Conservation (phyloP, 2,797 vertebrate species). For the Sciurus vulgaris region DNA sequence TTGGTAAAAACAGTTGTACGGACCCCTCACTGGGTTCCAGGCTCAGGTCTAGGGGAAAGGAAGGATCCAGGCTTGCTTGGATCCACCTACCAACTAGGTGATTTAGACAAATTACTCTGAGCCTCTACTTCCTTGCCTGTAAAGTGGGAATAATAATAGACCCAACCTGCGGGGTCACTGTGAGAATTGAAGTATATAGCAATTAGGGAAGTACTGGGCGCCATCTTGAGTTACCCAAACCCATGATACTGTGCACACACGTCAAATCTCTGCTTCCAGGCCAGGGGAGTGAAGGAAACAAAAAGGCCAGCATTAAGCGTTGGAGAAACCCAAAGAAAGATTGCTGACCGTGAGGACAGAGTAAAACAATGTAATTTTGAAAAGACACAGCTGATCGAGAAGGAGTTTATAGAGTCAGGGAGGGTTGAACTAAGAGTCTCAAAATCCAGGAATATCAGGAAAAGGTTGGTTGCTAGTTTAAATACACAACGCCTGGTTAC, state of each 20-base stretch:
- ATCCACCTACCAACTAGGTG: background rate
- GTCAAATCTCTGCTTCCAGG: background rate
- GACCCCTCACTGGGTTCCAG: background rate
- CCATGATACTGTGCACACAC: background rate
- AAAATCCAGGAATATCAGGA: background rate
- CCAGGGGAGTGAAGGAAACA: background rate
- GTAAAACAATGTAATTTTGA: background rate
- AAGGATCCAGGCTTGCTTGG: background rate
- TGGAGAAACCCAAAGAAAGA: slow-evolving; percentile 14
- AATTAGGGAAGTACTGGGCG: background rate
- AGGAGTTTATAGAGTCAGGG: background rate
- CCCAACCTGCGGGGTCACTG: background rate
- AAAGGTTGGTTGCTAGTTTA: background rate
- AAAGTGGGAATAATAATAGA: background rate
- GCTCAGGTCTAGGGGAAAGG: background rate
- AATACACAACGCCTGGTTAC: background rate
- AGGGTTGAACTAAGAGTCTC: background rate
- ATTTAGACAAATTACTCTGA: slow-evolving; percentile 11
- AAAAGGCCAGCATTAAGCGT: background rate
- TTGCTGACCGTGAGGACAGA: background rate
- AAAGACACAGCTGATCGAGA: background rate
- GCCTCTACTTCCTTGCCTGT: slow-evolving; percentile 22
- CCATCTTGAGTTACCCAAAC: background rate
- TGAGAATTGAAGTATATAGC: background rate
- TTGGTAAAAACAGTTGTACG: background rate